These are phyloP conservation scores for Melipona quadrifasciata DNA, from an alignment of 1,140 invertebrate genomes.

Conservation along the genomic window DNA sequence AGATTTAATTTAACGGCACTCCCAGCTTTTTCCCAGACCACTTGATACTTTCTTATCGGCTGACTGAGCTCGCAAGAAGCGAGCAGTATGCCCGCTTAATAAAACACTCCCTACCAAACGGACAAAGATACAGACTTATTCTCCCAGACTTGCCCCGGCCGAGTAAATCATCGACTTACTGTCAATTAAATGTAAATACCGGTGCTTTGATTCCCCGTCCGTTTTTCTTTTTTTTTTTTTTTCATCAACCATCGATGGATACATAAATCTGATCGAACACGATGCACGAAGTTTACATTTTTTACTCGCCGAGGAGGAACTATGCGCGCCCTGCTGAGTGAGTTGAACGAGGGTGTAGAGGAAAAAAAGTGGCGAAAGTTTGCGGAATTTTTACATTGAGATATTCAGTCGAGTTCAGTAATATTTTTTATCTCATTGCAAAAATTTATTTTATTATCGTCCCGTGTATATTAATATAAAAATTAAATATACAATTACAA, in stretches of 20 bases:
- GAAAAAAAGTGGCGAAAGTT: background rate
- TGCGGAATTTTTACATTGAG: no score
- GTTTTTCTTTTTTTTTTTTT: background rate
- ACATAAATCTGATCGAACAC: background rate
- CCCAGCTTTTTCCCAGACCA: slow-evolving; percentile 18
- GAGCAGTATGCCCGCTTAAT: slow-evolving; percentile 17
- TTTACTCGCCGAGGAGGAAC: background rate
- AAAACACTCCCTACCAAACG: background rate
- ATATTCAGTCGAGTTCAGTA: background rate
- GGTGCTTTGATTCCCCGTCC: background rate
- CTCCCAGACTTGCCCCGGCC: background rate
- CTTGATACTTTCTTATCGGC: slow-evolving; percentile 27
- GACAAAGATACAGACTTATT: background rate
- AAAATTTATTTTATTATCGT: background rate
- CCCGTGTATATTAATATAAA: no score
- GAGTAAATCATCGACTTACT: slow-evolving; percentile 16
- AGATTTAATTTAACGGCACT: slow-evolving; percentile 29
- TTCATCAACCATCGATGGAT: background rate
- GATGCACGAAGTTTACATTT: background rate
- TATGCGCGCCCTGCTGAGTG: background rate
- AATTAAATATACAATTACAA: no score
- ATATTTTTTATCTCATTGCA: no score
- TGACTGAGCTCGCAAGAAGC: slow-evolving; percentile 13
- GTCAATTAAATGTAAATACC: slow-evolving; percentile 3
- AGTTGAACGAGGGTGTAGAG: background rate